These are phyloP conservation scores for Stenichneumon culpator DNA, from an alignment of 2,888 invertebrate species.

Conservation along the genomic window DNA sequence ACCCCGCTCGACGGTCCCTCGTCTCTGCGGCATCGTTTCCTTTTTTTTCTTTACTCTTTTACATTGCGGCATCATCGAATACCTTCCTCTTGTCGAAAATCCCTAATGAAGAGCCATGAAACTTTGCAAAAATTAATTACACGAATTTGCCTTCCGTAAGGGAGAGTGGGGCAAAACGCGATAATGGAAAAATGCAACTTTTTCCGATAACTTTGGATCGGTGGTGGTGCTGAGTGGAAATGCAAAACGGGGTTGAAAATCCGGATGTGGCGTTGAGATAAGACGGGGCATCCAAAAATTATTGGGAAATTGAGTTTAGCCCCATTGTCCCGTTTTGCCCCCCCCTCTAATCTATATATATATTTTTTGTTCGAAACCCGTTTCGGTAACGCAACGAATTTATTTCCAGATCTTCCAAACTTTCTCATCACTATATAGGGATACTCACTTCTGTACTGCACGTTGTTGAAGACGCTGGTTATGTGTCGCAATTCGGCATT, in stretches of 20 bases:
- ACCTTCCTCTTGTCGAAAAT: not conserved
- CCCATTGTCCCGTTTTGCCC: too few relatives aligned
- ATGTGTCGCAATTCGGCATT: conserved; percentile 95
- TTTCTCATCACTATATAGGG: not conserved
- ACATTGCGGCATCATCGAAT: conserved; percentile 27
- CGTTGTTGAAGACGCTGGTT: conserved; percentile 95
- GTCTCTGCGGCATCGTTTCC: conserved; percentile 20
- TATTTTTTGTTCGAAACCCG: not conserved
- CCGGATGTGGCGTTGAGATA: too few relatives aligned
- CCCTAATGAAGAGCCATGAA: not conserved
- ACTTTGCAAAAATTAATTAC: conserved; percentile 16
- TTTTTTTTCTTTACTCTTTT: conserved; percentile 4
- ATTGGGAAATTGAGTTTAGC: not conserved
- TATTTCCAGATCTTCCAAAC: not conserved
- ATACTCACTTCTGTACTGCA: conserved; percentile 92
- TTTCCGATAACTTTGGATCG: too few relatives aligned
- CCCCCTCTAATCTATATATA: too few relatives aligned
- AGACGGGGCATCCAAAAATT: not conserved
- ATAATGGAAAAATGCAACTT: too few relatives aligned
- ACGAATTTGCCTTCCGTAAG: conserved; percentile 10
- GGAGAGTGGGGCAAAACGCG: not conserved
- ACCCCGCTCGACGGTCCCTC: conserved; percentile 14
- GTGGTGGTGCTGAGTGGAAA: too few relatives aligned
- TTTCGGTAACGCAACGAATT: too few relatives aligned
- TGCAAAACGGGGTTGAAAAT: too few relatives aligned